These are phyloP conservation scores for Botrylloides violaceus DNA, from an alignment of 23 tunicate species.

Conservation along the genomic window DNA sequence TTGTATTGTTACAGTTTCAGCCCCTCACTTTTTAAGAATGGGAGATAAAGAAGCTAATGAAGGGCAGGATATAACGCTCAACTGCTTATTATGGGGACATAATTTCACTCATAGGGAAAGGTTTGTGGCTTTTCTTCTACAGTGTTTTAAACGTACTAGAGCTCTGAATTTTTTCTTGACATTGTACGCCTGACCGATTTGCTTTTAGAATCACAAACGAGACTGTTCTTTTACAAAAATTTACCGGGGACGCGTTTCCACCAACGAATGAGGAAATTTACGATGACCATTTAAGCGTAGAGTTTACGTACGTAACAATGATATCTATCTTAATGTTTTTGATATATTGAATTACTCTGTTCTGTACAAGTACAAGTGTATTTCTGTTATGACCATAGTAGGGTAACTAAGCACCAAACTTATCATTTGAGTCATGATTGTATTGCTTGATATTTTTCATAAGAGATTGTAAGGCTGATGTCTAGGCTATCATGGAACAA, in stretches of 20 bases:
- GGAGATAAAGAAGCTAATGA: constrained; percentile 57
- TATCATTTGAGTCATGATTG: no score
- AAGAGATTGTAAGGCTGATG: no score
- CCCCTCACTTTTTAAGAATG: constrained; percentile 82
- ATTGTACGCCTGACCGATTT: no score
- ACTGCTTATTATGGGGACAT: constrained; percentile 76
- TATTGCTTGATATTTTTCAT: no score
- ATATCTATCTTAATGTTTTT: no score
- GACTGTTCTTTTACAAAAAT: constrained; percentile 46
- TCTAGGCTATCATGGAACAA: no score
- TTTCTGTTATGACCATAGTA: no score
- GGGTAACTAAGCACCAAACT: no score
- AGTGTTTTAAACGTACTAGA: not conserved
- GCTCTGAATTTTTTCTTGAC: no score
- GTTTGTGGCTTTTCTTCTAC: not conserved
- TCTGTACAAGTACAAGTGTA: no score
- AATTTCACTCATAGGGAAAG: not conserved
- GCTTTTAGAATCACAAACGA: constrained; percentile 15
- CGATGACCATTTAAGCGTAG: constrained; percentile 47
- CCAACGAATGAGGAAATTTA: constrained; percentile 25
- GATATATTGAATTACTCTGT: no score
- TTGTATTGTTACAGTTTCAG: constrained; percentile 25
- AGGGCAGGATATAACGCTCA: constrained; percentile 43
- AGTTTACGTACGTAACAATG: constrained; percentile 34
- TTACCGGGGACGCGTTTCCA: constrained; percentile 40